Evolutionary conservation across 92 coral and sea anemone species (phyloP).

Genomic region (Porites lobata): DNA sequence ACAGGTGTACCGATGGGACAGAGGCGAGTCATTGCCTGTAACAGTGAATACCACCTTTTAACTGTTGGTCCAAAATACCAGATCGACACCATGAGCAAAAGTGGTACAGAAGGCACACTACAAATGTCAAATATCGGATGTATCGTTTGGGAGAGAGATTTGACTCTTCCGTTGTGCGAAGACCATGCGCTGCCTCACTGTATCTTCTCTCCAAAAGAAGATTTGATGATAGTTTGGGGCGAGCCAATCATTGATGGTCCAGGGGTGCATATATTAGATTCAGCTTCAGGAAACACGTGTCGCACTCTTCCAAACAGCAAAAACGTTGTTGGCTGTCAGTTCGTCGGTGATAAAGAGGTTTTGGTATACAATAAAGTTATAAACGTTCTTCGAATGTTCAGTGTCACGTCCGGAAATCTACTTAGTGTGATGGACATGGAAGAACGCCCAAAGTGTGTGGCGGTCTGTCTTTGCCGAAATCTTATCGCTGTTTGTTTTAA

Average conservation of each 20-base stretch:
- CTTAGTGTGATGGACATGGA: conserved; percentile 22
- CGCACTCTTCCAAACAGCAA: conserved; percentile 24
- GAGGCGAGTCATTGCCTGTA: conserved; percentile 10
- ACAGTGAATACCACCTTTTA: neutral
- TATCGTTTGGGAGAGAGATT: neutral
- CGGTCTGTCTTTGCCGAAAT: conserved; percentile 9
- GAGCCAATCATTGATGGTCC: neutral
- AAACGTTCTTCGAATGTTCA: conserved; percentile 17
- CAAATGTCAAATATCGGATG: neutral
- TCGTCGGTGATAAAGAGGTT: conserved; percentile 6
- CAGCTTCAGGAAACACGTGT: conserved; percentile 3
- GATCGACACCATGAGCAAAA: neutral
- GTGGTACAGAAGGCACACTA: neutral
- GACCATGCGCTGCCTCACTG: neutral
- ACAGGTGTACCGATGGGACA: neutral
- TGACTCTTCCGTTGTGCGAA: conserved; percentile 1
- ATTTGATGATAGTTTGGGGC: neutral
- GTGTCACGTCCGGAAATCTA: neutral
- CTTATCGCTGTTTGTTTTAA: conserved; percentile 9
- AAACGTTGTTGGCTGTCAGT: conserved; percentile 16
- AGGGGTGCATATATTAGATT: conserved; percentile 13
- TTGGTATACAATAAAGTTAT: conserved; percentile 8
- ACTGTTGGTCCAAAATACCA: neutral
- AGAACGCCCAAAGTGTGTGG: conserved; percentile 6
- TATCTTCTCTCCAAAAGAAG: neutral